Percentiles rank a stretch among this genome's conserved stretches.
These are phyloP conservation scores for Calliphora vomitoria DNA, from an alignment of 2,888 invertebrate species.

Conservation along the genomic window DNA sequence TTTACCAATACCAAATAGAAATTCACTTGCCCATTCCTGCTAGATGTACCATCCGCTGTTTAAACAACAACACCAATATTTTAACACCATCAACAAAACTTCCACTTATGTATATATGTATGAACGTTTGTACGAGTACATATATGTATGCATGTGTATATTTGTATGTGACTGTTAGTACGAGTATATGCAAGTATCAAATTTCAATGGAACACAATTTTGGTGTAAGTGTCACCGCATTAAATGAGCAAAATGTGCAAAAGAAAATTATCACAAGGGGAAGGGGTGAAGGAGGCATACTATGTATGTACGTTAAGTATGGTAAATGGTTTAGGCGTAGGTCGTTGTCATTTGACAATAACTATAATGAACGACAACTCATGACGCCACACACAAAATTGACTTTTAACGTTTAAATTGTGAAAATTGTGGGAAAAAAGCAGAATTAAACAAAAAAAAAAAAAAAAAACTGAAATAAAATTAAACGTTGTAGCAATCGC, in stretches of 20 bases:
- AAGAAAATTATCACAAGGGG: constrained; percentile 19
- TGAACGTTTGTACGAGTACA: not conserved
- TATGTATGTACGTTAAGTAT: not conserved
- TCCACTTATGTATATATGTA: constrained; percentile 2
- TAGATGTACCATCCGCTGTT: not conserved
- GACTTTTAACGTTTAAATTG: constrained; percentile 74
- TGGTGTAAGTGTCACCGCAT: constrained; percentile 69
- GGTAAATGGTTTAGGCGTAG: constrained; percentile 63
- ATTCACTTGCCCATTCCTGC: not conserved
- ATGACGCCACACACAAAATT: constrained; percentile 74
- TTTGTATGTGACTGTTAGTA: not conserved
- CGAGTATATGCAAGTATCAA: constrained; percentile 45
- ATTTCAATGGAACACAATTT: constrained; percentile 68
- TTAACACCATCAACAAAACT: constrained; percentile 42
- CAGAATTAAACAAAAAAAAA: too few relatives aligned
- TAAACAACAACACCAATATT: not conserved
- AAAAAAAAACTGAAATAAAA: constrained; percentile 9
- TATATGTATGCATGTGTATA: not conserved
- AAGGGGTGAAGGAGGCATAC: not conserved
- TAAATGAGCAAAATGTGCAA: constrained; percentile 63
- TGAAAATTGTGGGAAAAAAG: constrained; percentile 63
- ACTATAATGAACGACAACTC: constrained; percentile 69
- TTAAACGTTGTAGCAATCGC: constrained; percentile 46
- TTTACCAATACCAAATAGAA: not conserved
- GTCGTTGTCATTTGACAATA: constrained; percentile 65